A percentile compares a stretch with the other conserved stretches of the same genome.
These are phyloP conservation scores for Capitella teleta DNA, from an alignment of 1,140 invertebrate species.

Conservation along the genomic window DNA sequence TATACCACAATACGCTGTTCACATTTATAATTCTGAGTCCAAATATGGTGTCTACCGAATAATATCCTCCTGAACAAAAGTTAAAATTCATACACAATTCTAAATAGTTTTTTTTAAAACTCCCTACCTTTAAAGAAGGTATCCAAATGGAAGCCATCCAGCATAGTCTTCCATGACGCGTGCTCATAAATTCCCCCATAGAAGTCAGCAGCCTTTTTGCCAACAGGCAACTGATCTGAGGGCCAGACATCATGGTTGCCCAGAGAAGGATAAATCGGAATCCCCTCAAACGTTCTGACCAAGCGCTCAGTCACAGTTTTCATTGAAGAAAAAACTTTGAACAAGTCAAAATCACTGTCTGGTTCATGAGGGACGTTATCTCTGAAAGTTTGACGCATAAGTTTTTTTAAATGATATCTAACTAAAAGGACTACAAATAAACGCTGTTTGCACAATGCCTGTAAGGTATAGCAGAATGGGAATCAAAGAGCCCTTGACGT, in stretches of 20 bases:
- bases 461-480: background rate
- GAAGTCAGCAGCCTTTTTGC: constrained; percentile 6
- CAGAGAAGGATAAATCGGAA: constrained; percentile 26
- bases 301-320: background rate
- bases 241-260: constrained; percentile 39
- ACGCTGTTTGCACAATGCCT: background rate
- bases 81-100: background rate
- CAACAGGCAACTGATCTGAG: constrained; percentile 8
- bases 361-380: background rate
- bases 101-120: background rate
- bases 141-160: background rate
- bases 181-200: background rate
- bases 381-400: background rate
- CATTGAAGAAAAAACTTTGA: constrained; percentile 3
- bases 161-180: background rate
- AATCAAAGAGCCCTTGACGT: background rate
- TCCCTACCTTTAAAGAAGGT: background rate
- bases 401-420: background rate
- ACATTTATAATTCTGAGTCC: constrained; percentile 25
- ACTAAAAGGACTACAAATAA: background rate
- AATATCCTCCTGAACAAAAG: constrained; percentile 23
- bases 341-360: background rate
- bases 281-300: constrained; percentile 17
- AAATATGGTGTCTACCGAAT: constrained; percentile 12
- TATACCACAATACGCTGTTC: constrained; percentile 38